Base-by-base conservation (phyloP, 2,113 vertebrate genomes). In the Channa maculata region DNA sequence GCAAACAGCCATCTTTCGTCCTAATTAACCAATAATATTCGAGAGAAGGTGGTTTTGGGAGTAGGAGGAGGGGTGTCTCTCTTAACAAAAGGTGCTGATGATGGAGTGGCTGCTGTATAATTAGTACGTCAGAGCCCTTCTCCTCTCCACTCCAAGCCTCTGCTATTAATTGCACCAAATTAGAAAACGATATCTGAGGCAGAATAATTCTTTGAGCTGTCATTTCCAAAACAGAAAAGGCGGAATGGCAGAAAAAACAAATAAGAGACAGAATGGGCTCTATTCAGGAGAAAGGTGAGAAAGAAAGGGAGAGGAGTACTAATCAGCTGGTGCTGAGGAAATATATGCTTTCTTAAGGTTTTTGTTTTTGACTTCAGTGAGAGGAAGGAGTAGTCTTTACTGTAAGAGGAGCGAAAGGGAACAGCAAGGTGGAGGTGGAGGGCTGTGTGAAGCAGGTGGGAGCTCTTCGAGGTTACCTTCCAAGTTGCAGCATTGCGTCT, bases 11-110 rank as follows among this genome's bases (percentile, higher is more conserved):
- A 96, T 97, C 95, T 96, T 96, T 98, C 95, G 95, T 96, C 94
- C 94, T 97, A 98, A 98, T 98, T 98, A 98, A 96, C 96, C 97
- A 98, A 97, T 98, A 96, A 97, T 97, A 96, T 96, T 96, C 95
- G 52, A 78, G 86, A 62, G 87, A 82, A 80, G 86, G 86, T 83
- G 86, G 86, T 74, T 84, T 63, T 52, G 11, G 85, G 65, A 79
- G 76, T 12, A 82, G 84, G 88, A 82, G 86, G 82, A 79, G 83
- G 86, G 78, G 83, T 95, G 95, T 94, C 93, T 96, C 95, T 82
- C 82, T 79, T 96, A 98, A 99, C 97, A 98, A 98, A 94, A 98
- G 97, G 96, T 98, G 96, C 98, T 97, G 97, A 97, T 99, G 97
- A 99, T 97, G 97, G 97, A 99, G 96, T 95, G 96, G 95, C 97